These are phyloP conservation scores for Phodopus roborovskii DNA, from an alignment of 2,113 vertebrate species.

Conservation along the genomic window DNA sequence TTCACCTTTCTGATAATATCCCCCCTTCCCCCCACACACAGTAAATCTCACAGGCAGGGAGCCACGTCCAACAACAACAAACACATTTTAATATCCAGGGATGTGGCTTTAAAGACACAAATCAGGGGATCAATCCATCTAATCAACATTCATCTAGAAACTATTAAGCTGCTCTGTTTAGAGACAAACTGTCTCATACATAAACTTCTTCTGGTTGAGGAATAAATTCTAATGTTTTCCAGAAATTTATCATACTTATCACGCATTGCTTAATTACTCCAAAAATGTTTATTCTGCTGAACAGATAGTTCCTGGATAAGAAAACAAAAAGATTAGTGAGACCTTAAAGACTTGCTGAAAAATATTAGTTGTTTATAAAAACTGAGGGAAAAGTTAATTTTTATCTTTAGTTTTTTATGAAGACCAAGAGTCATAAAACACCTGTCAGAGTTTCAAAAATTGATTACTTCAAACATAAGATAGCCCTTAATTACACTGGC, in stretches of 20 bases:
- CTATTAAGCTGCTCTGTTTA: background rate
- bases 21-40: background rate
- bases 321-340: background rate
- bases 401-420: slow-evolving; percentile 3
- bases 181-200: background rate
- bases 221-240: slow-evolving; percentile 21
- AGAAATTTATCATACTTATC: background rate
- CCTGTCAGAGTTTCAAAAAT: background rate
- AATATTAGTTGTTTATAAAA: background rate
- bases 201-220: background rate
- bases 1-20: slow-evolving; percentile 65
- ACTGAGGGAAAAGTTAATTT: background rate
- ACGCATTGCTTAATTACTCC: background rate
- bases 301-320: background rate
- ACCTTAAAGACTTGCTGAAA: slow-evolving; percentile 19
- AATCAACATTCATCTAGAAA: background rate
- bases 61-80: background rate
- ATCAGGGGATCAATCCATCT: background rate
- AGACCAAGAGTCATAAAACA: background rate
- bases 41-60: slow-evolving; percentile 24
- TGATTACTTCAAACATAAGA: background rate
- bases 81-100: background rate
- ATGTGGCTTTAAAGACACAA: slow-evolving; percentile 4
- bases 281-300: slow-evolving; percentile 59
- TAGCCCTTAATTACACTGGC: background rate